Evolutionary conservation across 2,888 invertebrate genomes (phyloP), one percentile per base, ranked within the genome.

Genomic region (Epinotia brunnichana): DNA sequence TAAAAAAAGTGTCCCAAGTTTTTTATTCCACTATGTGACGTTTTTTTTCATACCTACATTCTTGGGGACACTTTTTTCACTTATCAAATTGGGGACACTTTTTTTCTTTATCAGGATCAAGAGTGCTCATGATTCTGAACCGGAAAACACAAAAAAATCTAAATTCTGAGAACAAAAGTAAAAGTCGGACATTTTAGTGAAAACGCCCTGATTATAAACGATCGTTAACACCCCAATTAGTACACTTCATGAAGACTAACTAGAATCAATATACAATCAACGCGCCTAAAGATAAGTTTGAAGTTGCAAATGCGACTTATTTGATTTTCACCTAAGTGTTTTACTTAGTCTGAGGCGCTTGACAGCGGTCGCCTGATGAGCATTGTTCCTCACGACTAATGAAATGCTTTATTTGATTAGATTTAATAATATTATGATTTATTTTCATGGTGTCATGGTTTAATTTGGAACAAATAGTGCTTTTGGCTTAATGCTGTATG

Each of bases 321-420:
- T 56, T 29, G 56, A 56, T 56, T 56, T 53, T 53, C 53, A 19
- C 9, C 56, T 15, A 56, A 56, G 24, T 24, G 56, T 56, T 53
- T 53, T 19, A 53, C 53, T 53, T 53, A 53, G 56, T 24, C 24
- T 24, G 11, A 24, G 56, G 11, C 24, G 21, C 56, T 56, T 56
- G 24, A 11, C 24, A 56, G 56, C 21, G 56, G 56, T 24, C 24
- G 24, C 24, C 7, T 56, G 56, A 56, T 24, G 56, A 10, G 19
- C 56, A 56, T 21, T 56, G 29, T 29, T 15, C 29, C 56, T 56
- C n/a, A 19, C 4, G 2, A 9, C 53, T 19, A 53, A 48, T 13
- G 4, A n/a, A 48, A 48, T 48, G 48, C 3, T n/a, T 15, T 1
- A 13, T 3, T 15, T 48, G n/a, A 48, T 48, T 48, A 48, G 13